Base-by-base conservation (phyloP, 2,113 vertebrate genomes). In the Cyanoderma ruficeps region DNA sequence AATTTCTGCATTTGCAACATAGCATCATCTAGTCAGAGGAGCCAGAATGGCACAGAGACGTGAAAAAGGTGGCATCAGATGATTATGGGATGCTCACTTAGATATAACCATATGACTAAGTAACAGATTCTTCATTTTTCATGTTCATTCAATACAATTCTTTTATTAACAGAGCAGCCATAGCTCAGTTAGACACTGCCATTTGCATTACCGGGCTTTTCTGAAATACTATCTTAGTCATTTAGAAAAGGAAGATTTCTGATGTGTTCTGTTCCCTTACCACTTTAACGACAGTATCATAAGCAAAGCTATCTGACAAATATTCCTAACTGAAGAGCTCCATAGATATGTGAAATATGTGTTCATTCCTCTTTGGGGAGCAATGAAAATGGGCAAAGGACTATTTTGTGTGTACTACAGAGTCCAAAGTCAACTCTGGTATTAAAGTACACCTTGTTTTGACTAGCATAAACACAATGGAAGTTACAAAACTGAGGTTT, bases 341-440 rank as follows among this genome's bases (percentile, higher is more conserved):
- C n/a, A 81, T 3, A 82, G 69, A 41, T 28, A 19, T 0, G 0
- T 20, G 19, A 85, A 52, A 5, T 28, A 47, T 41, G 17, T 27
- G 22, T 37, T 65, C 50, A 53, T 24, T 68, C 35, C 25, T 49
- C 37, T 87, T 76, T 22, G 12, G 37, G 68, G 14, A 87, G 19
- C 68, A 77, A 63, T 31, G 42, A 90, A 78, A 83, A 83, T 6
- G n/a, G 52, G 24, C 27, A 88, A 90, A 69, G 23, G 7, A 86
- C 2, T 1, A 42, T 37, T 28, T 59, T 39, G 24, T 85, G 9
- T 39, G 24, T 21, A 91, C 75, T 44, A 14, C 4, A 41, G 50
- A 76, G 31, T n/a, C 42, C n/a, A 50, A 83, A 61, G 74, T 52
- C 69, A 86, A 60, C 35, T 57, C 27, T 37, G 8, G 17, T 56